Evolutionary conservation across 2,113 vertebrate species (phyloP), one percentile per base, ranked within the genome.

Genomic region (Cinclus cinclus): DNA sequence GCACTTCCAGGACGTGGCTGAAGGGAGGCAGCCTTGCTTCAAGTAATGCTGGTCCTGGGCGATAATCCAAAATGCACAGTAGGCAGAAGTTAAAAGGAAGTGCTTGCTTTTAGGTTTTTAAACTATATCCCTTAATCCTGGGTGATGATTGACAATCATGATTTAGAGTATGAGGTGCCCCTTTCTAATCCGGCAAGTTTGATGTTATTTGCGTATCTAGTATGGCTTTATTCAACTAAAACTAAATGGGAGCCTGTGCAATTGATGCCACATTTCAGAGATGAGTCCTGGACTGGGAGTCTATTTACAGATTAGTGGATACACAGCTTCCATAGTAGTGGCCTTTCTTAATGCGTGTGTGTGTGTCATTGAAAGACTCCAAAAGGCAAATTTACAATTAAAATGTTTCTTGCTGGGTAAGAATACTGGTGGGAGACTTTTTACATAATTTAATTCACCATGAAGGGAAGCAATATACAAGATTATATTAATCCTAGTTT

Each of bases 101-200:
- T 98, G 98, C 99, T 98, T 99, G 98, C 99, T 99, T 99, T 99
- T 99, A 99, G 99, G 98, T 99, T 99, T 99, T 99, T 99, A 99
- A 99, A 99, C 98, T 98, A 98, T 99, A 99, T 99, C 99, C 99
- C 98, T 99, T 99, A 99, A 99, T 99, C 99, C 99, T 98, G 98
- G 98, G 98, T 98, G 98, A 99, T 99, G 99, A 99, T 99, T 99
- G 99, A 99, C 99, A 99, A 99, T 99, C 98, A 98, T 99, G 99
- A 99, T 99, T 99, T 99, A 98, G 99, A 99, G 98, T 99, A 99
- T 98, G 99, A 99, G 99, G 99, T 99, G 98, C 98, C 98, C 98
- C 98, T 98, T 98, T 99, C 98, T 99, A 99, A 99, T 99, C 99
- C 98, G 97, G 98, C 98, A 99, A 99, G 99, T 98, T 98, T 99